Percentiles rank a stretch among this genome's conserved stretches.
Conservation (phyloP, 2,888 invertebrate species). For the Brachylomia viminalis region DNA sequence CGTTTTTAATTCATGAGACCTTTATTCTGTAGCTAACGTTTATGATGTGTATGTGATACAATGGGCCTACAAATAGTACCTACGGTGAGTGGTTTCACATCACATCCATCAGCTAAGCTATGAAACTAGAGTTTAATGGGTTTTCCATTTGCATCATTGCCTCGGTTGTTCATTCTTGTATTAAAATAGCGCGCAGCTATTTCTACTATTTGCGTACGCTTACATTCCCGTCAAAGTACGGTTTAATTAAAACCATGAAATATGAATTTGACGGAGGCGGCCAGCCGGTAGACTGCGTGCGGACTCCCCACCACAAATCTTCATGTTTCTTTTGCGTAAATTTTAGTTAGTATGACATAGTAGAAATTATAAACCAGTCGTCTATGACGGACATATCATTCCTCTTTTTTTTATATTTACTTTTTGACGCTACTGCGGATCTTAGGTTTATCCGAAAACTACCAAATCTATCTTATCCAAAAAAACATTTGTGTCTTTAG, state of each 20-base stretch:
- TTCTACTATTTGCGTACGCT: constrained; percentile 30
- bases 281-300: constrained; percentile 8
- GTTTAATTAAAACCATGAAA: constrained; percentile 64
- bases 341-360: constrained; percentile 26
- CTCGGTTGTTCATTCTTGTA: constrained; percentile 15
- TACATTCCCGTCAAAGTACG: constrained; percentile 42
- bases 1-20: not conserved
- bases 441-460: not conserved
- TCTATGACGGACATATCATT: not conserved
- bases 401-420: not conserved
- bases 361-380: not conserved
- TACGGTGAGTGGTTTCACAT: constrained; percentile 18
- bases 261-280: constrained; percentile 43
- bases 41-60: constrained; percentile 1
- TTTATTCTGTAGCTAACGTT: not conserved
- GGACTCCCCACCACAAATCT: constrained; percentile 16
- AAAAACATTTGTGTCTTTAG: not conserved
- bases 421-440: not conserved
- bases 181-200: constrained; percentile 27
- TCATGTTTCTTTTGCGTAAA: constrained; percentile 20
- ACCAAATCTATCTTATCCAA: not conserved
- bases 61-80: constrained; percentile 14
- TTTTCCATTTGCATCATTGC: constrained; percentile 44
- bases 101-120: constrained; percentile 22
- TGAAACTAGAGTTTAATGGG: constrained; percentile 29